Evolutionary conservation across 2,113 vertebrate genomes (phyloP).

Genomic region (Eolophus roseicapilla): DNA sequence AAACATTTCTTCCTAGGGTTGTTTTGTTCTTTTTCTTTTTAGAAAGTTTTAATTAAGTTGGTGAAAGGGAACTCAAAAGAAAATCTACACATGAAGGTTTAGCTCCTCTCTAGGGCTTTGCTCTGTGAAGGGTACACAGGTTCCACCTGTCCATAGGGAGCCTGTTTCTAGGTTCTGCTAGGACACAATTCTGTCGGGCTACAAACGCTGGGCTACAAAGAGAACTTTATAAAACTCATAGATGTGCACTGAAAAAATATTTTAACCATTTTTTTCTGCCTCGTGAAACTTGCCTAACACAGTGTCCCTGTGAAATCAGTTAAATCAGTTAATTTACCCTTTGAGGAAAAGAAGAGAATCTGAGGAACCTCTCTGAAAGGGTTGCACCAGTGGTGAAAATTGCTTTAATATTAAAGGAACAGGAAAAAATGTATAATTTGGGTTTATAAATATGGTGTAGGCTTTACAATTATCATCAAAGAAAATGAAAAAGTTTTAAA

Average conservation of each 20-base stretch:
- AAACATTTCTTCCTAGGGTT: background rate
- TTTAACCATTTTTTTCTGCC: background rate
- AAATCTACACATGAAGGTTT: background rate
- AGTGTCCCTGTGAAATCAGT: background rate
- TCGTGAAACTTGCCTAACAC: background rate
- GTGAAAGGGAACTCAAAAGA: background rate
- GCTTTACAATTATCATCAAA: conserved; percentile 21
- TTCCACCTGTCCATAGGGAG: background rate
- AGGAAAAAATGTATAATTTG: background rate
- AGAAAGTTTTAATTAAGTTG: background rate
- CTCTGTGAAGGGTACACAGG: background rate
- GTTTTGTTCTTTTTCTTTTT: background rate
- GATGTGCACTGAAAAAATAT: background rate
- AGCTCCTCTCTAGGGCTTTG: background rate
- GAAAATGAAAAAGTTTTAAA: conserved; percentile 5
- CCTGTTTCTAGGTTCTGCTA: background rate
- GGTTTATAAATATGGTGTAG: background rate
- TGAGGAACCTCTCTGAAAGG: background rate
- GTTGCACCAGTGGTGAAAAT: background rate
- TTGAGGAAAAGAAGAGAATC: background rate
- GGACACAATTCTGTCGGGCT: background rate
- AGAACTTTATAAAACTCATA: background rate
- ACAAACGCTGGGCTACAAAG: background rate
- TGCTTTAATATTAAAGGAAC: background rate
- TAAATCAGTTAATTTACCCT: conserved; percentile 11